These are phyloP conservation scores for Gastrophysa polygoni DNA, from an alignment of 2,888 invertebrate genomes.

Conservation along the genomic window DNA sequence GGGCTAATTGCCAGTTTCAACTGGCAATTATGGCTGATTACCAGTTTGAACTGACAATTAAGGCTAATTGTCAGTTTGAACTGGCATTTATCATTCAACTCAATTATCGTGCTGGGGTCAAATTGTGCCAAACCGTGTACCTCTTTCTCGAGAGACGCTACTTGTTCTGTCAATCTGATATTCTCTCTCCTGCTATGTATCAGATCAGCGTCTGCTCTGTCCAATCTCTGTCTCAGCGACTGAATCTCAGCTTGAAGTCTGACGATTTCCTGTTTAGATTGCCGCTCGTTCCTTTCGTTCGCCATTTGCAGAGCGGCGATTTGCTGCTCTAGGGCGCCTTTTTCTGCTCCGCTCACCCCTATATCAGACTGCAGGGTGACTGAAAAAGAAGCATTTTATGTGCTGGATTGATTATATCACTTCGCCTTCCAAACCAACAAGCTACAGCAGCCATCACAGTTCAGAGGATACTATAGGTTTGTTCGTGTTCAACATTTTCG, in stretches of 20 bases:
- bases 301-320: constrained; percentile 69
- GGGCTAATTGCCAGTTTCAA: too few relatives aligned
- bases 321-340: constrained; percentile 80
- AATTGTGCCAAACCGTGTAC: constrained; percentile 56
- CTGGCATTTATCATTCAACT: too few relatives aligned
- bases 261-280: constrained; percentile 76
- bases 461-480: too few relatives aligned
- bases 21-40: too few relatives aligned
- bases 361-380: constrained; percentile 78
- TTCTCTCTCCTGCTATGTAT: constrained; percentile 82
- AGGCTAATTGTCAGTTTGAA: too few relatives aligned
- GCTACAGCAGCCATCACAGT: too few relatives aligned
- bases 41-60: too few relatives aligned
- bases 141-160: constrained; percentile 81
- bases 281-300: constrained; percentile 76
- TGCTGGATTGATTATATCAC: not conserved
- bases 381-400: constrained; percentile 50
- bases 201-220: constrained; percentile 80
- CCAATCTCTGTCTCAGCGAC: constrained; percentile 75
- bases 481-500: too few relatives aligned
- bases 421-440: too few relatives aligned
- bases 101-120: too few relatives aligned
- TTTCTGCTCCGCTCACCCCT: constrained; percentile 76
- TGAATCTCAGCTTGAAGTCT: constrained; percentile 78
- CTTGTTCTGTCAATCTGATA: constrained; percentile 76